A percentile compares a stretch with the other conserved stretches of the same genome.
Conservation (phyloP, 2,113 vertebrate species). For the Antechinus flavipes region DNA sequence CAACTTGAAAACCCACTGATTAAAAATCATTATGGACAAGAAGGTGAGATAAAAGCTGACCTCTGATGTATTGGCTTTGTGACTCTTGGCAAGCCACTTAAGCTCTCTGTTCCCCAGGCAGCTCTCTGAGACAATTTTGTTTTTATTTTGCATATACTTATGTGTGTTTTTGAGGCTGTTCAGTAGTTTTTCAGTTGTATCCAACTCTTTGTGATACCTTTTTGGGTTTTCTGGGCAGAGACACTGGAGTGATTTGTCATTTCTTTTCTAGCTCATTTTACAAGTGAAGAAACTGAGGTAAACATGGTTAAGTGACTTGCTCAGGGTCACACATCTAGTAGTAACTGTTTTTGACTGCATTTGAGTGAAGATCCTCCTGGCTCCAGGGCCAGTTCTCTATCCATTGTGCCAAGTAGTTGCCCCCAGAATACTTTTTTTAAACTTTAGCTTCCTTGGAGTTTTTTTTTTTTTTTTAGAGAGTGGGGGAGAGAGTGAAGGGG, state of each 20-base stretch:
- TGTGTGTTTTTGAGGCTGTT: neutral
- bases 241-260: neutral
- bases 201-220: neutral
- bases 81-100: neutral
- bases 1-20: neutral
- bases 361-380: neutral
- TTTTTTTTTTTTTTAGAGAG: neutral
- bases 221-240: neutral
- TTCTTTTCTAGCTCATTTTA: neutral
- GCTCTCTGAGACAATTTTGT: neutral
- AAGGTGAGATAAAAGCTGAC: neutral
- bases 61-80: neutral
- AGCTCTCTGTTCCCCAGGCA: neutral
- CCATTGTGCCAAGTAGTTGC: neutral
- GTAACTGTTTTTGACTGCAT: neutral
- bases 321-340: neutral
- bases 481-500: too few relatives aligned
- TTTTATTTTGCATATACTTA: neutral
- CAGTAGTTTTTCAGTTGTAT: neutral
- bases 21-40: neutral
- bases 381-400: neutral
- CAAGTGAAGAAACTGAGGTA: neutral
- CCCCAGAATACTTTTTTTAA: too few relatives aligned
- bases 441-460: neutral
- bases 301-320: neutral